phyloP scores from a whole-genome alignment of 92 coral and sea anemone species.

The Epizoanthus illoricatus region DNA sequence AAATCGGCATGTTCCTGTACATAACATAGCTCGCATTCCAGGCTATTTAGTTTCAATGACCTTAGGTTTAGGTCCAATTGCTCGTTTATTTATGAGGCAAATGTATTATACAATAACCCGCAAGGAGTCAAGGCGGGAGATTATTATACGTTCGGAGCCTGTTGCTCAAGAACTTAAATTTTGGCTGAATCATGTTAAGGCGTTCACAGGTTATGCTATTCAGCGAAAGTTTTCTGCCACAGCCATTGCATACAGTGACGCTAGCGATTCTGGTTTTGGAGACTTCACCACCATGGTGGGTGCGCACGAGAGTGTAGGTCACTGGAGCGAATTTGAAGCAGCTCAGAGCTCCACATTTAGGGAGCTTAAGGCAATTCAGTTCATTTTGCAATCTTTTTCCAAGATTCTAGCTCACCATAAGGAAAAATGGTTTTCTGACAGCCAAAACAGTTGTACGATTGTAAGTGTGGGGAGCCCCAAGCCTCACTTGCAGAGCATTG shows the following conservation, averaged over 20 bases:
- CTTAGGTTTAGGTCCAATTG: slow-evolving; percentile 35
- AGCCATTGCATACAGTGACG: slow-evolving; percentile 39
- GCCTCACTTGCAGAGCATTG: slow-evolving; percentile 35
- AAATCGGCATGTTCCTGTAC: slow-evolving; percentile 4
- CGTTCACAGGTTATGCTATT: slow-evolving; percentile 43
- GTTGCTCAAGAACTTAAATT: slow-evolving; percentile 38
- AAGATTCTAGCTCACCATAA: slow-evolving; percentile 23
- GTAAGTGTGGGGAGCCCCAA: slow-evolving; percentile 34
- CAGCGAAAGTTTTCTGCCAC: slow-evolving; percentile 44
- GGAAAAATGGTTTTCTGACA: slow-evolving; percentile 44
- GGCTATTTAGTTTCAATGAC: slow-evolving; percentile 37
- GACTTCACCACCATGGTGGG: slow-evolving; percentile 25
- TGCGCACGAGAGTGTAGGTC: slow-evolving; percentile 5
- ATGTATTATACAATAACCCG: slow-evolving; percentile 28
- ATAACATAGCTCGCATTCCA: slow-evolving; percentile 29
- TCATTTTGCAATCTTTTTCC: slow-evolving; percentile 1
- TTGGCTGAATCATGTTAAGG: slow-evolving; percentile 43
- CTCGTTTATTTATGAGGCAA: slow-evolving; percentile 35
- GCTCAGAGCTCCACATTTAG: too few relatives aligned
- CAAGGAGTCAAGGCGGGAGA: slow-evolving; percentile 18
- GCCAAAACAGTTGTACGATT: slow-evolving; percentile 41
- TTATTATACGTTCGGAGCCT: slow-evolving; percentile 1
- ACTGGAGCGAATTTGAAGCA: slow-evolving; percentile 5
- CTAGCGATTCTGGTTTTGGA: slow-evolving; percentile 36
- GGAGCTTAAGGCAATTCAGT: too few relatives aligned